Evolutionary conservation across 2,797 vertebrate species (phyloP).

Genomic region (Odontamblyopus lacepedii): DNA sequence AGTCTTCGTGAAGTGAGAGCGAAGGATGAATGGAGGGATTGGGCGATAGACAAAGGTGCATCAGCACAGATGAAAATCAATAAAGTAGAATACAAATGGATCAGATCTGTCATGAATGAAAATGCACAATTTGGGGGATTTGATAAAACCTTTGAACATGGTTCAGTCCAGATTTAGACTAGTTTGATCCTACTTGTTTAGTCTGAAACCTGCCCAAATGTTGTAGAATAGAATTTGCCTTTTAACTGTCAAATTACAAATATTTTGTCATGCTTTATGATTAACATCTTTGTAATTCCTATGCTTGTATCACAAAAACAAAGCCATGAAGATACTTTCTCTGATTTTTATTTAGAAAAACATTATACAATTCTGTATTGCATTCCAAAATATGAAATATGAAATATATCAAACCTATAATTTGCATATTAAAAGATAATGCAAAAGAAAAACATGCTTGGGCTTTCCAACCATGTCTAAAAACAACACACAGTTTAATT

Average conservation of each 20-base stretch:
- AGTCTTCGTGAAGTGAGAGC: constrained; percentile 18
- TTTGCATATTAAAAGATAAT: no score
- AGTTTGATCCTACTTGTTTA: neutral
- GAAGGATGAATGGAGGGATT: constrained; percentile 48
- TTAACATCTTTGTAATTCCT: no score
- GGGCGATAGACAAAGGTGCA: constrained; percentile 17
- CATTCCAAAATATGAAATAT: no score
- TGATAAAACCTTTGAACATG: neutral
- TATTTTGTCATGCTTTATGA: neutral
- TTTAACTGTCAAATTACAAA: neutral
- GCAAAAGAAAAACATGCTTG: no score
- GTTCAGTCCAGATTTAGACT: neutral
- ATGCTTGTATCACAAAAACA: no score
- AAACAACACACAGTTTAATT: no score
- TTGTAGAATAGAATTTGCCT: neutral
- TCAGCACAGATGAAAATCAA: constrained; percentile 25
- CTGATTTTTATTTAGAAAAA: no score
- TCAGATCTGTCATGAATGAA: neutral
- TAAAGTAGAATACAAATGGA: constrained; percentile 42
- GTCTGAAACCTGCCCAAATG: neutral
- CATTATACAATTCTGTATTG: no score
- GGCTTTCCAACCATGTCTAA: no score
- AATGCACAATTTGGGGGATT: neutral
- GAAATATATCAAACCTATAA: no score
- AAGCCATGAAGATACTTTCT: no score